Percentiles rank a stretch among this genome's conserved stretches.
Evolutionary conservation across 2,797 vertebrate genomes (phyloP).

Genomic region (Emydoidea blandingii): DNA sequence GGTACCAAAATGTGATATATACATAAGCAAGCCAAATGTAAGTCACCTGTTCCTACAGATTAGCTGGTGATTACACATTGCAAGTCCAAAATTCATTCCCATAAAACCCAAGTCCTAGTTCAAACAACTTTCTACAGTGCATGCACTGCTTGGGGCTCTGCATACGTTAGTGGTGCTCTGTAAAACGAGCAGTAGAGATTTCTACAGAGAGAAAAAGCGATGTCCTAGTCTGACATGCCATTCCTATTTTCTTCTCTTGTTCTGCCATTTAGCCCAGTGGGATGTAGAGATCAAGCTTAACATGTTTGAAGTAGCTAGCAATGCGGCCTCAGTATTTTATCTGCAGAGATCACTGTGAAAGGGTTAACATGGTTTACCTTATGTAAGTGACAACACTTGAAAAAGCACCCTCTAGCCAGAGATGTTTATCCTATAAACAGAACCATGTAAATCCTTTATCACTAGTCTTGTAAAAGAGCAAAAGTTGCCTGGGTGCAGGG

Average conservation of each 20-base stretch:
- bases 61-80: neutral
- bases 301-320: neutral
- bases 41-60: neutral
- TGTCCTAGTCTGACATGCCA: neutral
- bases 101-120: neutral
- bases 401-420: neutral
- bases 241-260: neutral
- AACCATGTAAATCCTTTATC: neutral
- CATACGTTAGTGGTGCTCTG: rapidly evolving
- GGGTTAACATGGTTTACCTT: neutral
- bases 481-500: rapidly evolving
- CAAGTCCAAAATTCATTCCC: neutral
- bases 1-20: neutral
- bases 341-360: neutral
- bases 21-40: neutral
- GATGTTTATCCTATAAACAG: neutral
- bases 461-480: neutral
- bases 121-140: neutral
- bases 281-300: neutral
- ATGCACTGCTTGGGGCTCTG: neutral
- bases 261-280: neutral
- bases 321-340: neutral
- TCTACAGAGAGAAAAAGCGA: neutral
- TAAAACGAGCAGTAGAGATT: neutral
- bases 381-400: neutral